These are phyloP conservation scores for Trachops cirrhosus DNA, from an alignment of 2,797 vertebrate species.

Conservation along the genomic window DNA sequence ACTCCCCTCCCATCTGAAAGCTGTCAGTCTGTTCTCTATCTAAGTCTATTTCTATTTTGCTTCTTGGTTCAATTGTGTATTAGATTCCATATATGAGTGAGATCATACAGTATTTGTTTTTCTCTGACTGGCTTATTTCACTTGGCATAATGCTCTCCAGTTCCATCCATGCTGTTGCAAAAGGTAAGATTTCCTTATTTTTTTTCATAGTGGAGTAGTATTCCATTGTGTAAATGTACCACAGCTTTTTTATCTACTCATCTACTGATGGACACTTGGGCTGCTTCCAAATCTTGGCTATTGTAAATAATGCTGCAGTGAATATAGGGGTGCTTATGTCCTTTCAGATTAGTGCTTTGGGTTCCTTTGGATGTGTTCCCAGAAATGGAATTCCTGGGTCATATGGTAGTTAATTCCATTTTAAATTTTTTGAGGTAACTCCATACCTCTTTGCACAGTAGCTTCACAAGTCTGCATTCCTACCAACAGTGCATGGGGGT, in stretches of 20 bases:
- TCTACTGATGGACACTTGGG: not conserved
- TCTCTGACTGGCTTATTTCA: not conserved
- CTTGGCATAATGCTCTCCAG: not conserved
- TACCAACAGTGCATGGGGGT: not conserved
- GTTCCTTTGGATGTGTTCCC: no score
- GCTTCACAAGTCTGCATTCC: not conserved
- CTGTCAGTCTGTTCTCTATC: not conserved
- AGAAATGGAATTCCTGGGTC: no score
- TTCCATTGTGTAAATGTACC: not conserved
- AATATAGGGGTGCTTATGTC: not conserved
- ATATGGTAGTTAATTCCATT: not conserved
- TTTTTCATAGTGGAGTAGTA: not conserved
- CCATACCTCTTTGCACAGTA: not conserved
- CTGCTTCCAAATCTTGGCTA: not conserved
- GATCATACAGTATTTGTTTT: not conserved
- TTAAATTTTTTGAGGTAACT: not conserved
- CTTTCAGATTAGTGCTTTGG: no score
- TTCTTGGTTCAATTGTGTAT: not conserved
- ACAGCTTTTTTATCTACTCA: not conserved
- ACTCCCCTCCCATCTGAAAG: not conserved
- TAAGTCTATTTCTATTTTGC: not conserved
- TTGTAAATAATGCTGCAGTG: not conserved
- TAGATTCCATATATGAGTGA: not conserved
- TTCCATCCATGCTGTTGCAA: not conserved
- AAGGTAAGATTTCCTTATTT: not conserved